Percentiles rank a stretch among this genome's conserved stretches.
These are phyloP conservation scores for Pseudonaja textilis DNA, from an alignment of 2,113 vertebrate species.

Conservation along the genomic window DNA sequence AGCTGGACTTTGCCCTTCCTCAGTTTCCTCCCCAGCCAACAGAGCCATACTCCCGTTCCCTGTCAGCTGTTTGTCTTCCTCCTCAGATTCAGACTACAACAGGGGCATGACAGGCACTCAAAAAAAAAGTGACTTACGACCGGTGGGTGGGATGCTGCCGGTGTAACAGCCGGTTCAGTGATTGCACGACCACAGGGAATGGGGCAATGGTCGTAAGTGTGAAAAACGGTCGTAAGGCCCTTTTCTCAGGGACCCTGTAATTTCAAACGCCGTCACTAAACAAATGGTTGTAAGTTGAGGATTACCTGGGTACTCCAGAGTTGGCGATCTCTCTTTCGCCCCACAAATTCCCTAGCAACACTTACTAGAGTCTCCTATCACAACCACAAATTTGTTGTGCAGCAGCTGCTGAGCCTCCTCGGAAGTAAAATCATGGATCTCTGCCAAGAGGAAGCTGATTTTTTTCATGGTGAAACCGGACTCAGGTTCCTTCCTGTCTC, in stretches of 20 bases:
- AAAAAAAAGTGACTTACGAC: background rate
- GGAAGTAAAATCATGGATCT: constrained; percentile 19
- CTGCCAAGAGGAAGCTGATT: background rate
- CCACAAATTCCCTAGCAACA: background rate
- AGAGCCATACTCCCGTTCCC: too few relatives aligned
- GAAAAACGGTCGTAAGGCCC: background rate
- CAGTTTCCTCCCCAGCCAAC: too few relatives aligned
- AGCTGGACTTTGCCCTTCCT: too few relatives aligned
- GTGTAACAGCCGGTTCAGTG: too few relatives aligned
- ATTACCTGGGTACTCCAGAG: too few relatives aligned
- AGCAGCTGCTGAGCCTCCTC: constrained; percentile 51
- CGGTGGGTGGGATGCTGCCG: too few relatives aligned
- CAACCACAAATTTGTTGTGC: constrained; percentile 74
- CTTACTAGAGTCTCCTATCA: constrained; percentile 82
- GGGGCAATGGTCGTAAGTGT: background rate
- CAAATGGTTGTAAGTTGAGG: background rate
- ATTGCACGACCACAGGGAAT: too few relatives aligned
- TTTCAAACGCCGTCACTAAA: background rate
- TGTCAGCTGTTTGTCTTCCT: too few relatives aligned
- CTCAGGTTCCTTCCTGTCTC: background rate
- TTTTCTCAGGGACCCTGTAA: background rate
- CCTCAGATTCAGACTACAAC: too few relatives aligned
- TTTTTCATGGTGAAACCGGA: background rate
- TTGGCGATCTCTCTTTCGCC: background rate
- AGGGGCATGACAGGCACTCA: too few relatives aligned